phyloP scores from a whole-genome alignment of 1,140 invertebrate species.

The Vanessa tameamea region DNA sequence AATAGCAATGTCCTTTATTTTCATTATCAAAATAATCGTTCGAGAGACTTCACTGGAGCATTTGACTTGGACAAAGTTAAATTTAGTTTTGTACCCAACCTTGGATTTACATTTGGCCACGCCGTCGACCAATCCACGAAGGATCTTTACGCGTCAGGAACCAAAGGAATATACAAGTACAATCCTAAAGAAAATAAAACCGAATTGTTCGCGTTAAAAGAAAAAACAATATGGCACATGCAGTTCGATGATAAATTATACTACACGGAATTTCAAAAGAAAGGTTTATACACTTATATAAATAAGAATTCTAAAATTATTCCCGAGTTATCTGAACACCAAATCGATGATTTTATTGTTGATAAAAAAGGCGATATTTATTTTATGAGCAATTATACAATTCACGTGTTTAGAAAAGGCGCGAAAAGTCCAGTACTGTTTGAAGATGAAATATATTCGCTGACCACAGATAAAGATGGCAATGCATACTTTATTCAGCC shows the following conservation, averaged over 20 bases:
- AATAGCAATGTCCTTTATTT: constrained; percentile 58
- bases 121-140: constrained; percentile 53
- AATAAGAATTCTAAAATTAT: constrained; percentile 52
- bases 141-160: constrained; percentile 55
- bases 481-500: constrained; percentile 60
- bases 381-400: constrained; percentile 53
- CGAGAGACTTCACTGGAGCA: constrained; percentile 51
- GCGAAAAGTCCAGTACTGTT: constrained; percentile 49
- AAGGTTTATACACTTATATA: constrained; percentile 52
- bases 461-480: constrained; percentile 55
- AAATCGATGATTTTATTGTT: constrained; percentile 64
- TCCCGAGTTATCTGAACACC: constrained; percentile 44
- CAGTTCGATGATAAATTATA: constrained; percentile 58
- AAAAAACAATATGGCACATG: constrained; percentile 64
- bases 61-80: constrained; percentile 55
- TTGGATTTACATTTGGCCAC: constrained; percentile 58
- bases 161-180: constrained; percentile 56
- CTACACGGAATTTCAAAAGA: constrained; percentile 53
- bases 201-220: constrained; percentile 41
- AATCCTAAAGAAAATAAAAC: constrained; percentile 46
- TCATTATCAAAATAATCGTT: constrained; percentile 51
- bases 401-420: constrained; percentile 54
- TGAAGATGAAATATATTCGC: constrained; percentile 54
- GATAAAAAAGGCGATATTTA: constrained; percentile 60
- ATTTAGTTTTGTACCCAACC: constrained; percentile 44